Base-by-base conservation (phyloP, 2,113 vertebrate species). In the Dipodomys merriami region DNA sequence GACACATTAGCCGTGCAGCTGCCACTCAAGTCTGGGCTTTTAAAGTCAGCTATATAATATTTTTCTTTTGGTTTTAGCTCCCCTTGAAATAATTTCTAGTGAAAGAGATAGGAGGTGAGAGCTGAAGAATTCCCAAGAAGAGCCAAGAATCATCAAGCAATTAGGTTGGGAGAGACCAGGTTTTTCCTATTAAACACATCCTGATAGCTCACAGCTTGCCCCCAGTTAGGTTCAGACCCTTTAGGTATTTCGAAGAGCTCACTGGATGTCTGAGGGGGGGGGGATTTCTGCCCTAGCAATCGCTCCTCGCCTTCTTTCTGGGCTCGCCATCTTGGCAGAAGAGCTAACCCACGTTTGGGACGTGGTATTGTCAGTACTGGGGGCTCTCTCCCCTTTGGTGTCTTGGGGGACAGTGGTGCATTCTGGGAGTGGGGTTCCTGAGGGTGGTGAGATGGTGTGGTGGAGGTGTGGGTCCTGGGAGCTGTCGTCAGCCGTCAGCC, bases 71-170 rank as follows among this genome's bases (percentile, higher is more conserved):
- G 35, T 62, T 35, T 16, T 62, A 15, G 10, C 30, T 62, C 49
- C 22, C n/a, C 20, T 62, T 33, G 7, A 39, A 44, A 29, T 57
- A 29, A 72, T 93, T 78, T 78, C 64, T 82, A 74, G 73, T 87
- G 68, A 76, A 91, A 86, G 65, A 88, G 82, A n/a, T 90, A 72
- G 7, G 83, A 92, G 86, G 84, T 69, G 68, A 80, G 33, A 30
- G 35, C 25, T 19, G 72, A 44, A 46, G 44, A 39, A 91, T 93
- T 91, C 76, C 46, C 11, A 72, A 64, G 57, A 74, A 78, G 15
- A 60, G 44, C 35, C 64, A 74, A 83, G 79, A 65, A 15, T 81
- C 12, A 3, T 44, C 49, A 25, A 4, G 13, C 18, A 25, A 33
- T 60, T 6, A 1, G 78, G 84, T 20, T 29, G 69, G 15, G 19